Percentiles rank a stretch among this genome's conserved stretches.
Conservation (phyloP, 2,113 vertebrate genomes). For the Orientallactaga bullata region DNA sequence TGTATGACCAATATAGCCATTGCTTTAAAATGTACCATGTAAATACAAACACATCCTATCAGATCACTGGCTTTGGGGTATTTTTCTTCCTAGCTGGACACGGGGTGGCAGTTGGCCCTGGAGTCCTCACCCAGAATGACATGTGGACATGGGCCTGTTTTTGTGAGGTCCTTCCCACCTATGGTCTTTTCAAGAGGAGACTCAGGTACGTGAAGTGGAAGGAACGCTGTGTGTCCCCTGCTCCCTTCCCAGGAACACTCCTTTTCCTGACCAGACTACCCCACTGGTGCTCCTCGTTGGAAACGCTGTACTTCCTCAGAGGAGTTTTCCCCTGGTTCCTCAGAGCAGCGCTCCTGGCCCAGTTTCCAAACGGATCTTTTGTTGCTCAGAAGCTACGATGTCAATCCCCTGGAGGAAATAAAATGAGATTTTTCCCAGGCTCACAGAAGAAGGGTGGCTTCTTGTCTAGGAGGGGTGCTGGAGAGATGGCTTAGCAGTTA, state of each 20-base stretch:
- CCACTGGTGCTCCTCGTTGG: constrained; percentile 19
- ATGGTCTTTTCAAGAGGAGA: constrained; percentile 32
- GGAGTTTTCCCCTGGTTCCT: constrained; percentile 60
- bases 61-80: constrained; percentile 65
- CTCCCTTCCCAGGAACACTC: constrained; percentile 12
- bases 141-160: constrained; percentile 4
- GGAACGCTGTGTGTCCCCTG: constrained; percentile 59
- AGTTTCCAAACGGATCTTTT: neutral
- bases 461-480: too few species aligned
- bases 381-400: neutral
- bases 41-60: constrained; percentile 94
- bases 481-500: too few species aligned
- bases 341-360: neutral
- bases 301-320: constrained; percentile 66
- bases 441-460: neutral
- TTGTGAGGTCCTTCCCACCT: constrained; percentile 54
- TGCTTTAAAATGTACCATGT: constrained; percentile 95
- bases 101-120: fast-evolving
- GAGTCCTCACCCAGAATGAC: neutral
- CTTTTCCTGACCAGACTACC: constrained; percentile 42
- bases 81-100: constrained; percentile 59
- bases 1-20: constrained; percentile 96
- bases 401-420: neutral
- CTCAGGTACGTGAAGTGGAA: constrained; percentile 63
- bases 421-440: neutral